Evolutionary conservation across 2,888 invertebrate species (phyloP).

Genomic region (Kuschelorhynchus macadamiae): DNA sequence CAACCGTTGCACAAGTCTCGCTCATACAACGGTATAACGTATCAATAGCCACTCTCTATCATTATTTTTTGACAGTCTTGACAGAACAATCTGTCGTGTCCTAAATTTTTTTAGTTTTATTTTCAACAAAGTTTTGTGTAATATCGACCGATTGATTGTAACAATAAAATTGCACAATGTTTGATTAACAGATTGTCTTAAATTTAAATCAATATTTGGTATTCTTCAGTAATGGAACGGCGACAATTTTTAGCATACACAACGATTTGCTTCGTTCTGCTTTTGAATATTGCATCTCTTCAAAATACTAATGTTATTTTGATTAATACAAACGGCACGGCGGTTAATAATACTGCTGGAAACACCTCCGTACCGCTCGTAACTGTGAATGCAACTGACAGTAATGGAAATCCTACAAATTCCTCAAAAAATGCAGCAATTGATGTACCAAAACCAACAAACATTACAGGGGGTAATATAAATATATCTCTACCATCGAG

Average conservation of each 20-base stretch:
- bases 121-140: too few species aligned
- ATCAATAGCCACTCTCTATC: too few species aligned
- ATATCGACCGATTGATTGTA: background rate
- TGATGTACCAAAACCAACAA: background rate
- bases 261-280: conserved; percentile 55
- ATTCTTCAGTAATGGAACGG: conserved; percentile 39
- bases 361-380: background rate
- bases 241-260: conserved; percentile 38
- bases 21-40: too few species aligned
- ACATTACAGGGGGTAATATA: background rate
- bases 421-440: background rate
- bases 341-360: background rate
- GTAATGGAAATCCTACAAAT: conserved; percentile 21
- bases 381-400: conserved; percentile 17
- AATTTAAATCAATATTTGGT: too few species aligned
- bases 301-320: conserved; percentile 47
- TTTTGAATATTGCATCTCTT: conserved; percentile 58
- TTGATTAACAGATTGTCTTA: background rate
- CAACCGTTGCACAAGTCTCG: too few species aligned
- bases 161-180: background rate
- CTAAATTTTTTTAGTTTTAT: too few species aligned
- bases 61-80: too few species aligned
- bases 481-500: background rate
- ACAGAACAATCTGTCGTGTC: too few species aligned
- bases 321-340: conserved; percentile 7